Evolutionary conservation across 2,113 vertebrate genomes (phyloP).

Genomic region (Oryzias melastigma): DNA sequence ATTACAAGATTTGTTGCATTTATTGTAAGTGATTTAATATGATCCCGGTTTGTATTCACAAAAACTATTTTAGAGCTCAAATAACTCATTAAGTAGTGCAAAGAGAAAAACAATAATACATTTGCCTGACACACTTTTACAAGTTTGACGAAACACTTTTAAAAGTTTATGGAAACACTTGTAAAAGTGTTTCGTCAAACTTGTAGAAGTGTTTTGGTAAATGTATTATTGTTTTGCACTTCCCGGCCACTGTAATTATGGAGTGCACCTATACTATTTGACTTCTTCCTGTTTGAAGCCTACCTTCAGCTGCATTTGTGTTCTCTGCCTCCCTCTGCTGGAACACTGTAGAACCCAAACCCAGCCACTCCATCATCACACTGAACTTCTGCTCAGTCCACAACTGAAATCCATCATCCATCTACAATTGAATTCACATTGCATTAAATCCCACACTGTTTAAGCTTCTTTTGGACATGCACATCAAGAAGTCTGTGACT

Average conservation of each 20-base stretch:
- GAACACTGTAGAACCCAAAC: slow-evolving; percentile 72
- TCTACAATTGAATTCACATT: slow-evolving; percentile 52
- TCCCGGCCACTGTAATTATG: too few species aligned
- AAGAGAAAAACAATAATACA: too few species aligned
- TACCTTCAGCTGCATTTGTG: slow-evolving; percentile 72
- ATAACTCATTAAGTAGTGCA: neutral
- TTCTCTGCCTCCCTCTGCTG: slow-evolving; percentile 62
- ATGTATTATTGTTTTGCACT: too few species aligned
- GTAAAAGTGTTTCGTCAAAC: too few species aligned
- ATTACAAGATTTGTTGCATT: too few species aligned
- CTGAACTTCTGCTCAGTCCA: slow-evolving; percentile 49
- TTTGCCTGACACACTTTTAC: too few species aligned
- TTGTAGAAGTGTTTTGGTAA: too few species aligned
- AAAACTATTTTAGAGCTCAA: too few species aligned
- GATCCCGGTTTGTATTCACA: too few species aligned
- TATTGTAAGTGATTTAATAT: too few species aligned
- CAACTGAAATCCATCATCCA: slow-evolving; percentile 45
- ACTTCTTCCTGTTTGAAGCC: slow-evolving; percentile 2
- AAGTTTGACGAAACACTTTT: too few species aligned
- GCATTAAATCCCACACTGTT: neutral
- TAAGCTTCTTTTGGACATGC: neutral
- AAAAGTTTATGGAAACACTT: too few species aligned
- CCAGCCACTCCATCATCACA: slow-evolving; percentile 86
- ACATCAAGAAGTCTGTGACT: slow-evolving; percentile 30
- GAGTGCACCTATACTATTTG: neutral